A percentile compares a stretch with the other conserved stretches of the same genome.
Conservation (phyloP, 1,140 invertebrate genomes). For the Prorops nasuta region DNA sequence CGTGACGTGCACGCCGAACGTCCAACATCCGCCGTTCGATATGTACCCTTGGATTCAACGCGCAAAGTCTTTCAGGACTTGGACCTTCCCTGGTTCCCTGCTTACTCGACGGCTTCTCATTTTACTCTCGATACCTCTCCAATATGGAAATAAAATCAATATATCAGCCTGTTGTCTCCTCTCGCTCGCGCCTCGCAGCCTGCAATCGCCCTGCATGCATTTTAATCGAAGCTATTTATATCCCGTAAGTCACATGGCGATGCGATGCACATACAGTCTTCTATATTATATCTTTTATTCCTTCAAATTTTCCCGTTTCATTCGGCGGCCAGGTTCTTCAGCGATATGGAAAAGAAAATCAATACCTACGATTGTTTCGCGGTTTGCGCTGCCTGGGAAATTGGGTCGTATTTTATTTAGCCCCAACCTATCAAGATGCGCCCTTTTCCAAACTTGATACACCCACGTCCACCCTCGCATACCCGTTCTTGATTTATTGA, state of each 20-base stretch:
- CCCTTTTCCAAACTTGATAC: slow-evolving; percentile 11
- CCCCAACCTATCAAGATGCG: too few species aligned
- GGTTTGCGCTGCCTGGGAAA: slow-evolving; percentile 42
- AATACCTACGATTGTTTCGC: slow-evolving; percentile 57
- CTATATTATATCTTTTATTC: too few species aligned
- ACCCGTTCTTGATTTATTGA: neutral
- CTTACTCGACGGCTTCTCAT: slow-evolving; percentile 19
- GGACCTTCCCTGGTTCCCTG: slow-evolving; percentile 7
- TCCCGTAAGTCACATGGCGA: too few species aligned
- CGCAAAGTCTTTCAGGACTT: slow-evolving; percentile 8
- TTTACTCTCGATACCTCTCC: slow-evolving; percentile 11
- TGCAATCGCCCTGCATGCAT: too few species aligned
- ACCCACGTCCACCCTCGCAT: slow-evolving; percentile 4
- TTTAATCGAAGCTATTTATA: too few species aligned
- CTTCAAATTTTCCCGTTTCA: too few species aligned
- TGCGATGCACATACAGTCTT: too few species aligned
- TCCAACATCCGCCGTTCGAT: slow-evolving; percentile 55
- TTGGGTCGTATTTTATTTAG: slow-evolving; percentile 47
- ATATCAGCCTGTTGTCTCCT: slow-evolving; percentile 11
- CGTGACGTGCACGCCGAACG: slow-evolving; percentile 53
- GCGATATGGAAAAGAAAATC: too few species aligned
- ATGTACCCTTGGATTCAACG: slow-evolving; percentile 37
- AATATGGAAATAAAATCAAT: slow-evolving; percentile 57
- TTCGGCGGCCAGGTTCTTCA: too few species aligned
- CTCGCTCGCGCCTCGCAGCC: too few species aligned